These are phyloP conservation scores for Mythimna ferrago DNA, from an alignment of 2,888 invertebrate species.

Conservation along the genomic window DNA sequence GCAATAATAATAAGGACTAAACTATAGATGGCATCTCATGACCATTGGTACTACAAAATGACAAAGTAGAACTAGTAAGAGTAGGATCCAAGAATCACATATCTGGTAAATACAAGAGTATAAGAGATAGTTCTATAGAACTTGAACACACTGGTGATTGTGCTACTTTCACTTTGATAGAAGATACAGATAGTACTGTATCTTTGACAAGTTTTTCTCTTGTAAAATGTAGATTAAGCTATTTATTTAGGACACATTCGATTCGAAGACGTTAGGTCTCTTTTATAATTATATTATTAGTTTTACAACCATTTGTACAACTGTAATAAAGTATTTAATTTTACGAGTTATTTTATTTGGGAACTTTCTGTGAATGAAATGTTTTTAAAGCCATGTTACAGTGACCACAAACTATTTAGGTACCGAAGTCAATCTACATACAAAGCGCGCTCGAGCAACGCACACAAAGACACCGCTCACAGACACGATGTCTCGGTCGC, in stretches of 20 bases:
- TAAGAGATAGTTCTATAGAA: slow-evolving; percentile 4
- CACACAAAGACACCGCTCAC: too few species aligned
- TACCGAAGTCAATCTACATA: too few species aligned
- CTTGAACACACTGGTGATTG: slow-evolving; percentile 15
- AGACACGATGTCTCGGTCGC: too few species aligned
- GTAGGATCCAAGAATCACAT: slow-evolving; percentile 49
- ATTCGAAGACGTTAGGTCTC: slow-evolving; percentile 23
- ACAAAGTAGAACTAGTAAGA: slow-evolving; percentile 17
- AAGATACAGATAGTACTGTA: slow-evolving; percentile 11
- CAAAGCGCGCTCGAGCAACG: too few species aligned
- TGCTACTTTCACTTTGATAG: slow-evolving; percentile 7
- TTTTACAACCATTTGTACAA: slow-evolving; percentile 53
- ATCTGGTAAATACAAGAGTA: slow-evolving; percentile 24
- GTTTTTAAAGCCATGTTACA: background rate
- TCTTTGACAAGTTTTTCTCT: slow-evolving; percentile 24
- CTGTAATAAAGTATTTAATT: slow-evolving; percentile 57
- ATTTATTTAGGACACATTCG: slow-evolving; percentile 62
- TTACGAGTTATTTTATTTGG: slow-evolving; percentile 20
- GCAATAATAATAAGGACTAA: background rate
- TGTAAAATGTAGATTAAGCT: slow-evolving; percentile 58
- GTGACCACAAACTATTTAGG: too few species aligned
- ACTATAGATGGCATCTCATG: slow-evolving; percentile 9
- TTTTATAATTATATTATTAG: slow-evolving; percentile 52
- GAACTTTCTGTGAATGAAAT: background rate
- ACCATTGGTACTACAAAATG: slow-evolving; percentile 27